Percentiles rank a stretch among this genome's conserved stretches.
Evolutionary conservation across 2,797 vertebrate genomes (phyloP).

Genomic region (Eidolon dupreanum): DNA sequence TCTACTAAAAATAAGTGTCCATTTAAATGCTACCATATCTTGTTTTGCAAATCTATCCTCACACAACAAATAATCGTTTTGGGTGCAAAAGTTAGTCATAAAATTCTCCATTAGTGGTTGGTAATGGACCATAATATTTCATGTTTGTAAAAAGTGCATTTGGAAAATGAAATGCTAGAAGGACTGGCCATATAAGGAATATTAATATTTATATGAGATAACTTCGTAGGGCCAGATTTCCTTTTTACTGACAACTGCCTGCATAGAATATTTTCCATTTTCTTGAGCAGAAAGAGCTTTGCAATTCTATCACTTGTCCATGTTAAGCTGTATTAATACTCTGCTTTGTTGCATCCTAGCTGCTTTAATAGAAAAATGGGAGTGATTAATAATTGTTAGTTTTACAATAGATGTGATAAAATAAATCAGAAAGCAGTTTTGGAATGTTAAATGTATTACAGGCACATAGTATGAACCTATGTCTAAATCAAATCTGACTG

Average conservation of each 20-base stretch:
- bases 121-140: constrained; percentile 66
- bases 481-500: constrained; percentile 19
- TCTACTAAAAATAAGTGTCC: constrained; percentile 55
- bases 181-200: constrained; percentile 24
- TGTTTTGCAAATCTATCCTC: constrained; percentile 63
- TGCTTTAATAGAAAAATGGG: constrained; percentile 61
- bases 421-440: constrained; percentile 25
- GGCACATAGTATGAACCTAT: constrained; percentile 15
- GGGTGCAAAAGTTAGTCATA: constrained; percentile 66
- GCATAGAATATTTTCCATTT: constrained; percentile 2
- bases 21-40: constrained; percentile 62
- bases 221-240: background rate
- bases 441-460: background rate
- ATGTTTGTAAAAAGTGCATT: constrained; percentile 54
- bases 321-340: constrained; percentile 46
- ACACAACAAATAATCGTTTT: constrained; percentile 31
- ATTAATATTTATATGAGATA: constrained; percentile 54
- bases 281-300: background rate
- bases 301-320: background rate
- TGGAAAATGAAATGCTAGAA: constrained; percentile 61
- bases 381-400: constrained; percentile 55
- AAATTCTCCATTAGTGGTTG: constrained; percentile 71
- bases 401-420: constrained; percentile 48
- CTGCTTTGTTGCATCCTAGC: constrained; percentile 9
- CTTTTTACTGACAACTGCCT: background rate